Base-by-base conservation (phyloP, 2,888 invertebrate species). In the Ellobium chinense region DNA sequence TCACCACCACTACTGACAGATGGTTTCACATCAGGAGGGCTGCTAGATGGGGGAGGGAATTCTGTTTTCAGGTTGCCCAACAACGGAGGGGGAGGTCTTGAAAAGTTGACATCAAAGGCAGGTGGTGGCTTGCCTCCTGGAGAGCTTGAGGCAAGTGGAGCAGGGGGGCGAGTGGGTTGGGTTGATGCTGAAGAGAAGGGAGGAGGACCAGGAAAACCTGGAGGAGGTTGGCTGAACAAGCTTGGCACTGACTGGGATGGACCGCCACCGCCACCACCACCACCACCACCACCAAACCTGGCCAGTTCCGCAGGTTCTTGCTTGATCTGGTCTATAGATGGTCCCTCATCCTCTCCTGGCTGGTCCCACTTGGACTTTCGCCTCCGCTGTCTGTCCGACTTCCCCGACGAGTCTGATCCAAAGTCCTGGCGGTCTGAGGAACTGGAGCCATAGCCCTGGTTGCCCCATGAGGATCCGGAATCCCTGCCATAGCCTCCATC, bases 311-410 rank as follows among this genome's bases (percentile, higher is more conserved):
- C n/a, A 0, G 76, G 27, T 27, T 68, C 69, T 34, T 58, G 54
- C 37, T 66, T 70, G 27, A 70, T 31, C 46, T 56, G 63, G 60
- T 74, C 69, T n/a, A 34, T 4, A 14, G 37, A 4, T 58, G 60
- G 29, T 39, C 39, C 58, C 31, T 66, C 63, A 24, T 78, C 79
- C 12, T 82, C 82, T 21, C 74, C 83, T 34, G 83, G 83, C 31
- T 79, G 80, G 36, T 82, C 82, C 81, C 81, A 83, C 29, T 84
- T 80, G 37, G 83, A 84, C 46, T 80, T 82, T 9, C 82, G 62
- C 2, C 82, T 56, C 1, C 83, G 58, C 70, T 84, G 83, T 3
- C 83, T 74, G n/a, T 73, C 80, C 18, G 69, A 58, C 34, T 75
- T 80, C 27, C 72, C 65, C 14, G 18, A 7, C 1, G 74, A 65